phyloP scores from a whole-genome alignment of 2,888 invertebrate genomes.

The Miltochrista miniata region DNA sequence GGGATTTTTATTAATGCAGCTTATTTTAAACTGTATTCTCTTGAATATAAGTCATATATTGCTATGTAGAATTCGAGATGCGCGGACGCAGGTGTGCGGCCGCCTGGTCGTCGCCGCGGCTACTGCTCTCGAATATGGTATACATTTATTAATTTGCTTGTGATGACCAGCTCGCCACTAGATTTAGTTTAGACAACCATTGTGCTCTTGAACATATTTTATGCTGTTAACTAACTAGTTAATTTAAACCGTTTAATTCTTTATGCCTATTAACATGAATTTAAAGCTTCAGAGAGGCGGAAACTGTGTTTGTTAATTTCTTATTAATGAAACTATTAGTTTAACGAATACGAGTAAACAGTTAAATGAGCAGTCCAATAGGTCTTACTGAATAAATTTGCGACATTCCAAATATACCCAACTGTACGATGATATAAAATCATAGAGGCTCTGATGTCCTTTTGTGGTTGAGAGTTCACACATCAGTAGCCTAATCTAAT shows the following conservation, averaged over 20 bases:
- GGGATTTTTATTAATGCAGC: slow-evolving; percentile 41
- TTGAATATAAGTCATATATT: slow-evolving; percentile 19
- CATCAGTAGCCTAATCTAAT: too few species aligned
- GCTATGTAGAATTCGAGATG: slow-evolving; percentile 54
- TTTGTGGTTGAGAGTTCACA: too few species aligned
- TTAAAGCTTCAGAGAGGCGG: too few species aligned
- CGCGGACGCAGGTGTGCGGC: slow-evolving; percentile 78
- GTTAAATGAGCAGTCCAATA: too few species aligned
- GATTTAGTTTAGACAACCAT: slow-evolving; percentile 43
- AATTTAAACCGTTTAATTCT: background rate
- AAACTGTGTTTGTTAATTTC: too few species aligned
- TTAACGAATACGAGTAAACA: background rate
- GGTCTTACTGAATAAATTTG: too few species aligned
- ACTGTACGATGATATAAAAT: too few species aligned
- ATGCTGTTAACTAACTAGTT: background rate
- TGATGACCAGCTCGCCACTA: slow-evolving; percentile 66
- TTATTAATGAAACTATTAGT: background rate
- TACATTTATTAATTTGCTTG: slow-evolving; percentile 82
- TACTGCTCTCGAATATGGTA: slow-evolving; percentile 78
- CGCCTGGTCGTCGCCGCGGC: slow-evolving; percentile 79
- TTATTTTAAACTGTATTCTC: slow-evolving; percentile 27
- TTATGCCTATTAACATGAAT: too few species aligned
- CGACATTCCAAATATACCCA: too few species aligned
- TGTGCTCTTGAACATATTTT: slow-evolving; percentile 13
- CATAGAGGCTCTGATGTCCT: too few species aligned